Percentiles rank a stretch among this genome's conserved stretches.
These are phyloP conservation scores for Galbula dea DNA, from an alignment of 2,113 vertebrate genomes.

Conservation along the genomic window DNA sequence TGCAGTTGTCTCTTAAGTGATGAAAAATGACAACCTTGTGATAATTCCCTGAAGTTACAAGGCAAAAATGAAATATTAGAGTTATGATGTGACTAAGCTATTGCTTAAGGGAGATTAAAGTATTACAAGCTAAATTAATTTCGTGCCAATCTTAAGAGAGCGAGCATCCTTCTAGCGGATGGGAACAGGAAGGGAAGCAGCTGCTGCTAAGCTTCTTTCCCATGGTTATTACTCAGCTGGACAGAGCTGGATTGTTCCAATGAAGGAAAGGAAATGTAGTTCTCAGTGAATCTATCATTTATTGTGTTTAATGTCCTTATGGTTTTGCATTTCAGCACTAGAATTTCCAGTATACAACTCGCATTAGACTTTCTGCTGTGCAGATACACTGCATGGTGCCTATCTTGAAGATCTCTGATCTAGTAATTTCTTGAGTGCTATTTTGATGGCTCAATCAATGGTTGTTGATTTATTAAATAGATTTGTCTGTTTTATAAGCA, in stretches of 20 bases:
- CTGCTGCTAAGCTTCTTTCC: background rate
- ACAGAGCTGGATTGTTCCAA: background rate
- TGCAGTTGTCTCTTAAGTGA: background rate
- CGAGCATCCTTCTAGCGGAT: background rate
- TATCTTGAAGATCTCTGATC: background rate
- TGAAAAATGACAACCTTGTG: background rate
- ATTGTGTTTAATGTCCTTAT: background rate
- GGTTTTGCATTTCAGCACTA: background rate
- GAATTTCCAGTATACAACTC: background rate
- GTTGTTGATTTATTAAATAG: background rate
- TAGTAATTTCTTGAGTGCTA: background rate
- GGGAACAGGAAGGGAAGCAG: background rate
- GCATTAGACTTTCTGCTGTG: background rate
- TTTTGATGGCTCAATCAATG: background rate
- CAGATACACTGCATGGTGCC: background rate
- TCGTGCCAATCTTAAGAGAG: background rate
- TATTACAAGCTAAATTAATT: slow-evolving; percentile 17
- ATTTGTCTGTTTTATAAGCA: background rate
- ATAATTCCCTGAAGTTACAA: background rate
- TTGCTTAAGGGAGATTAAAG: background rate
- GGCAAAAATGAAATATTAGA: background rate
- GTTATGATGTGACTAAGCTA: background rate
- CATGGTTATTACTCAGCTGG: background rate
- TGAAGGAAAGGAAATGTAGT: background rate
- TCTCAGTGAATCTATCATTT: background rate